These are phyloP conservation scores for Pomacea canaliculata DNA, from an alignment of 2,888 invertebrate species.

Conservation along the genomic window DNA sequence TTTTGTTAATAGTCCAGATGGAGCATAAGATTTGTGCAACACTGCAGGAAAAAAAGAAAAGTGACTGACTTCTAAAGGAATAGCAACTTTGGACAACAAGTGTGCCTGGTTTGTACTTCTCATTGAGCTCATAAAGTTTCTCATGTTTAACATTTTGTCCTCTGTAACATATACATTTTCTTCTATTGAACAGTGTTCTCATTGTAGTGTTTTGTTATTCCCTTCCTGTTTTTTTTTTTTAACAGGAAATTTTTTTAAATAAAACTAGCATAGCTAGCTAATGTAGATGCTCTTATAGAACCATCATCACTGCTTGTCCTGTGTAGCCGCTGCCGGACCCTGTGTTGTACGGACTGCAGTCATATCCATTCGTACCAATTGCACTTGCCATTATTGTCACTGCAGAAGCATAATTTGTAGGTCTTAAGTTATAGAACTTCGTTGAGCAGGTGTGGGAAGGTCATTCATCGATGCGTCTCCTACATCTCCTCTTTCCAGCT, in stretches of 20 bases:
- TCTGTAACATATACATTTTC: too few relatives aligned
- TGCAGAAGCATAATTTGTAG: slow-evolving; percentile 6
- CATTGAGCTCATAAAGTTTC: too few relatives aligned
- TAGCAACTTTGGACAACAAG: too few relatives aligned
- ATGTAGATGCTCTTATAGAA: neutral
- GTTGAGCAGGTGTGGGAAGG: slow-evolving; percentile 7
- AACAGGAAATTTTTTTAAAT: neutral
- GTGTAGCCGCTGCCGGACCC: neutral
- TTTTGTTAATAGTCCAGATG: too few relatives aligned
- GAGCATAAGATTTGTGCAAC: too few relatives aligned
- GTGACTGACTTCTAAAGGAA: too few relatives aligned
- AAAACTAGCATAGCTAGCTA: neutral
- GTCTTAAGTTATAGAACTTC: slow-evolving; percentile 11
- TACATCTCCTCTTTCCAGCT: slow-evolving; percentile 34
- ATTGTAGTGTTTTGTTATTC: too few relatives aligned
- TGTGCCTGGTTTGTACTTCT: too few relatives aligned
- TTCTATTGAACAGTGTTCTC: too few relatives aligned
- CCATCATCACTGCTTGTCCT: neutral
- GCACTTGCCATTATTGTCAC: slow-evolving; percentile 9
- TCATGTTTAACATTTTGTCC: too few relatives aligned
- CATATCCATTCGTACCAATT: slow-evolving; percentile 8
- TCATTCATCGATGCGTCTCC: slow-evolving; percentile 7
- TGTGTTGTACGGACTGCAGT: neutral
- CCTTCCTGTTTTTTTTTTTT: too few relatives aligned
- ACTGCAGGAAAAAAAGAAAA: too few relatives aligned